These are phyloP conservation scores for Cerastoderma edule DNA, from an alignment of 2,888 invertebrate species.

Conservation along the genomic window DNA sequence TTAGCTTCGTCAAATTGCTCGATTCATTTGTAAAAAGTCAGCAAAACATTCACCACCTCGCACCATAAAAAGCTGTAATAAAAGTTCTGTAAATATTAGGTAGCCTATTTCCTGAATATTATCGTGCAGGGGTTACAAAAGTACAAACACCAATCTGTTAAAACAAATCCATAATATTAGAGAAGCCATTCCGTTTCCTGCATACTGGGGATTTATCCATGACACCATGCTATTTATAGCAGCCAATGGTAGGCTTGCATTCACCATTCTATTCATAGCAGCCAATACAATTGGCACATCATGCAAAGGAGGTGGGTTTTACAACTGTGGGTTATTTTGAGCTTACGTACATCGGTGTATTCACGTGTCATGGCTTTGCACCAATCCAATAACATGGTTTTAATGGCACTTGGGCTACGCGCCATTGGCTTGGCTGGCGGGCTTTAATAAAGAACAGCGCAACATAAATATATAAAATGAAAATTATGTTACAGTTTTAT, in stretches of 20 bases:
- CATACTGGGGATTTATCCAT: conserved; percentile 18
- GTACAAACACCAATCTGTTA: conserved; percentile 16
- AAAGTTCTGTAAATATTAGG: too few relatives aligned
- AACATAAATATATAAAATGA: conserved; percentile 1
- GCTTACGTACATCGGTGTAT: conserved; percentile 87
- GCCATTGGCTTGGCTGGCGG: conserved; percentile 79
- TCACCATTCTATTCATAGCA: conserved; percentile 34
- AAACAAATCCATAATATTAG: conserved; percentile 21
- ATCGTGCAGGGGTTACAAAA: neutral
- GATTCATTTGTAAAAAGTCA: too few relatives aligned
- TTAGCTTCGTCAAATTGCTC: too few relatives aligned
- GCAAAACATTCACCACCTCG: too few relatives aligned
- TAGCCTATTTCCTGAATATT: too few relatives aligned
- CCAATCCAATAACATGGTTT: conserved; percentile 98
- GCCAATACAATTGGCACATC: conserved; percentile 42
- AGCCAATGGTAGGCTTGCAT: conserved; percentile 53
- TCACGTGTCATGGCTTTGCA: conserved; percentile 98
- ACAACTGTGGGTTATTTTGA: too few relatives aligned
- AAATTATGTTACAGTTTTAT: too few relatives aligned
- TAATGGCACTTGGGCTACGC: conserved; percentile 96
- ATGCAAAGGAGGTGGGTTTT: conserved; percentile 39
- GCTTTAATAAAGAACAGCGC: conserved; percentile 11
- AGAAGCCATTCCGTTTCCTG: conserved; percentile 11
- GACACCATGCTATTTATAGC: conserved; percentile 33
- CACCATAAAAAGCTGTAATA: too few relatives aligned